A percentile compares a stretch with the other conserved stretches of the same genome.
phyloP scores from a whole-genome alignment of 2,888 invertebrate genomes.

The Phortica okadai region DNA sequence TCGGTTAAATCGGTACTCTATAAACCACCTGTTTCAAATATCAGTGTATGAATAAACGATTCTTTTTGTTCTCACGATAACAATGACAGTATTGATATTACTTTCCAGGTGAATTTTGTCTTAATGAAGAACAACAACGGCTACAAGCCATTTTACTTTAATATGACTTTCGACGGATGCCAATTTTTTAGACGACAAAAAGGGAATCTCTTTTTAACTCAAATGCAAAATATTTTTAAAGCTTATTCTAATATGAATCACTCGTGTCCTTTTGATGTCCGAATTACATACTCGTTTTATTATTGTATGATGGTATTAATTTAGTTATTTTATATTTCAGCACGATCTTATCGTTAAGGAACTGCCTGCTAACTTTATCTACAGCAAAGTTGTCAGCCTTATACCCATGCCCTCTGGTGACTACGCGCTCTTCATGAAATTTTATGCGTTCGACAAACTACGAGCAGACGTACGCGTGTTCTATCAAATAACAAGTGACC shows the following conservation, averaged over 20 bases:
- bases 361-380: conserved; percentile 32
- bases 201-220: neutral
- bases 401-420: neutral
- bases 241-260: conserved; percentile 47
- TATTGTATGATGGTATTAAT: too few species aligned
- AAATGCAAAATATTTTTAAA: conserved; percentile 24
- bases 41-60: conserved; percentile 37
- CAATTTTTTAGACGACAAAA: conserved; percentile 25
- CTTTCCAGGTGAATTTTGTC: conserved; percentile 18
- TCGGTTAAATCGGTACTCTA: neutral
- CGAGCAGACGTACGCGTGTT: neutral
- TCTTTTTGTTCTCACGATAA: neutral
- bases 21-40: conserved; percentile 22
- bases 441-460: neutral
- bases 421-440: neutral
- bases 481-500: too few species aligned
- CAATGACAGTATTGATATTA: neutral
- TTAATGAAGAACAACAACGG: conserved; percentile 44
- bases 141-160: conserved; percentile 41
- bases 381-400: neutral
- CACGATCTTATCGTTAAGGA: conserved; percentile 37
- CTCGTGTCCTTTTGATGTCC: conserved; percentile 47
- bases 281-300: accelerated
- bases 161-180: conserved; percentile 42
- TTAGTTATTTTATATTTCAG: conserved; percentile 30